Percentiles rank a stretch among this genome's conserved stretches.
These are phyloP conservation scores for Crotalus viridis DNA, from an alignment of 2,113 vertebrate species.

Conservation along the genomic window DNA sequence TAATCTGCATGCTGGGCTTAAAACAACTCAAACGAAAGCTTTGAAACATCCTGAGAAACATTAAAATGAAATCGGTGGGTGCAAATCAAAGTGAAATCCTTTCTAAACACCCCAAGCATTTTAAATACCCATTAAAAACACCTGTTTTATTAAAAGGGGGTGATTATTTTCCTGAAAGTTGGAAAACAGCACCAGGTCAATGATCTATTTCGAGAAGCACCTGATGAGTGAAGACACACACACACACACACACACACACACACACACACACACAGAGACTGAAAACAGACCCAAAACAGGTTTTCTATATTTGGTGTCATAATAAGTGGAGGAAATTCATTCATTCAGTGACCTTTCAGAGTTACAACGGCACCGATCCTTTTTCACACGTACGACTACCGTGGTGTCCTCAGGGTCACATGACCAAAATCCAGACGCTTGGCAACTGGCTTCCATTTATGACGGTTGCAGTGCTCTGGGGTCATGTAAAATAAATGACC, in stretches of 20 bases:
- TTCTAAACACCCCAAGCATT: too few relatives aligned
- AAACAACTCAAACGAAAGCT: slow-evolving; percentile 6
- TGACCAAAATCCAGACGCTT: too few relatives aligned
- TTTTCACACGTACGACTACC: too few relatives aligned
- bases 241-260: background rate
- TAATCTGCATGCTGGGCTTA: background rate
- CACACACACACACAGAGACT: background rate
- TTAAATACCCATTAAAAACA: background rate
- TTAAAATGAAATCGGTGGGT: background rate
- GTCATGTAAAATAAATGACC: too few relatives aligned
- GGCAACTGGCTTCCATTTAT: too few relatives aligned
- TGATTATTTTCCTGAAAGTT: background rate
- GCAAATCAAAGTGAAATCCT: background rate
- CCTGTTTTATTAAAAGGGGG: too few relatives aligned
- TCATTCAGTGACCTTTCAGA: too few relatives aligned
- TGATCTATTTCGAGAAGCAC: background rate
- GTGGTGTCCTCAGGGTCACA: too few relatives aligned
- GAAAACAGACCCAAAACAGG: background rate
- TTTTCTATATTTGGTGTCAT: background rate
- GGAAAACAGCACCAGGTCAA: background rate
- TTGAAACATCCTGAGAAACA: background rate
- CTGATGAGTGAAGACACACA: background rate
- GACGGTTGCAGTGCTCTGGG: too few relatives aligned
- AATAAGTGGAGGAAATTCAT: too few relatives aligned
- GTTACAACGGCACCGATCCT: too few relatives aligned